These are phyloP conservation scores for Brachionus rotundiformis DNA, from an alignment of 1,140 invertebrate genomes.

Conservation along the genomic window DNA sequence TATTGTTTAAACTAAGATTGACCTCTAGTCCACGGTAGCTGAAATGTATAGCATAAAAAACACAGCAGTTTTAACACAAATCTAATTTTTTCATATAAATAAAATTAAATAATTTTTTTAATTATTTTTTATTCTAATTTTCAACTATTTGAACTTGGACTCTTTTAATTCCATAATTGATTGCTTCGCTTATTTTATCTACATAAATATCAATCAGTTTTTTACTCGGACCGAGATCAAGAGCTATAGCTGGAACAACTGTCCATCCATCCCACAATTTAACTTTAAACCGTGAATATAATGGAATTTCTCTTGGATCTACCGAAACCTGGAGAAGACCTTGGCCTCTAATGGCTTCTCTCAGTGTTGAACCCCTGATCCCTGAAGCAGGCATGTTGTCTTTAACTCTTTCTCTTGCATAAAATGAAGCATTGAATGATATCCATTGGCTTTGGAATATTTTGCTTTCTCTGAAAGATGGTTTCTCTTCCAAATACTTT, in stretches of 20 bases:
- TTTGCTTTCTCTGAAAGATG: not conserved
- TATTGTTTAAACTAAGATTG: too few species aligned
- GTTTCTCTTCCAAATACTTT: not conserved
- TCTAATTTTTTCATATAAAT: too few species aligned
- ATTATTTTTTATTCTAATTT: not conserved
- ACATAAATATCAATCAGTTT: not conserved
- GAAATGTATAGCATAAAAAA: too few species aligned
- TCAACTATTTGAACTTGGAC: slow-evolving; percentile 17
- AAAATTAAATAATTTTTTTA: not conserved
- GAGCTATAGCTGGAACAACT: slow-evolving; percentile 11
- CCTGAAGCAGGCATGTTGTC: slow-evolving; percentile 24
- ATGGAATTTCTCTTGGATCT: not conserved
- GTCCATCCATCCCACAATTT: slow-evolving; percentile 23
- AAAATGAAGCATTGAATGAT: slow-evolving; percentile 5
- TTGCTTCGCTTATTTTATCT: not conserved
- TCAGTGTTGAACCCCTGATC: not conserved
- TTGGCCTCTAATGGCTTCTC: not conserved
- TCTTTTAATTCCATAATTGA: slow-evolving; percentile 5
- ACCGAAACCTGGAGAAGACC: not conserved
- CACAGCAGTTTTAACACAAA: too few species aligned
- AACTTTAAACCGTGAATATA: not conserved
- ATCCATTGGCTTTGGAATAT: not conserved
- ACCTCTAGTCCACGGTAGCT: too few species aligned
- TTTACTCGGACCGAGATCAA: not conserved
- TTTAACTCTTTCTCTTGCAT: not conserved